Evolutionary conservation across 2,113 vertebrate genomes (phyloP), one percentile per base, ranked within the genome.

Genomic region (Prietella phreatophila): DNA sequence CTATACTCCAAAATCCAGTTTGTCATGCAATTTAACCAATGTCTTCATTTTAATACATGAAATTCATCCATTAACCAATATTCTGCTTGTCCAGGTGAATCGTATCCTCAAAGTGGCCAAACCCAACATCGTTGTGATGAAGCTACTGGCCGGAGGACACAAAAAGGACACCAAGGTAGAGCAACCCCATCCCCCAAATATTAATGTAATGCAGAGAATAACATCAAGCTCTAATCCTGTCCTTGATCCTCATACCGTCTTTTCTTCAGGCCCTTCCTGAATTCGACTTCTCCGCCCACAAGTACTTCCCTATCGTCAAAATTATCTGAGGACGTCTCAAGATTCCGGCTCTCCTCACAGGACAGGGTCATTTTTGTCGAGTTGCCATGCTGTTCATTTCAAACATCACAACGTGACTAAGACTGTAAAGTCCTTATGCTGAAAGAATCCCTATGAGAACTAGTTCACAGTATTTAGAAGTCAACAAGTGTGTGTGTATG

Each of bases 41-140:
- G 19, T 55, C 27, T 53, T 5, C 17, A 33, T 56, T 10, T 55
- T 56, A 80, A 27, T 27, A 20, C n/a, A 42, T 2, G 3, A 10
- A 14, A 82, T 15, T 7, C 33, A 42, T 61, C 6, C 22, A 39
- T 36, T 39, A 60, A 39, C 30, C 56, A 60, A 25, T 13, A 25
- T 82, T 82, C 80, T 27, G 33, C 36, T 82, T 39, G 33, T 76
- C 30, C 33, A 99, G 98, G 97, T 99, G 82, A 99, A 90, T 88
- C 96, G 97, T 88, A 99, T 99, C 90, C 93, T 99, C 22, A 99
- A 98, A 93, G 98, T 99, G 91, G 97, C 98, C 92, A 99, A 99
- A 91, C 98, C 98, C 73, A 99, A 99, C 92, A 98, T 99, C 87
- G 98, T 99, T 73, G 98, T 99, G 84, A 99, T 96, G 96, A 99